Conservation (phyloP, 2,113 vertebrate species). For the Deroptyus accipitrinus region DNA sequence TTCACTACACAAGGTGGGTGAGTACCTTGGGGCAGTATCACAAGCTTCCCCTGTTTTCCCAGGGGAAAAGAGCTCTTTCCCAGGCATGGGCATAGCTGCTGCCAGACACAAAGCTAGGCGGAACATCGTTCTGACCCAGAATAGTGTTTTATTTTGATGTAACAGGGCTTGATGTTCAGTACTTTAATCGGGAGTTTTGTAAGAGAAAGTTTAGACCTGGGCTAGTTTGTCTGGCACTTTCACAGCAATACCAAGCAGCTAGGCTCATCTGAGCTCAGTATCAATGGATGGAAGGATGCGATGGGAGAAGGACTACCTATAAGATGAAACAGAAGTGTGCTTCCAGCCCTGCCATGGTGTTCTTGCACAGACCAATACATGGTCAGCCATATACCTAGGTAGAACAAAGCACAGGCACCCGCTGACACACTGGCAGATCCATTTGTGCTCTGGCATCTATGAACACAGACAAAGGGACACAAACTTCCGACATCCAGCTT, state of each 20-base stretch:
- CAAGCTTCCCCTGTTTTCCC: not conserved
- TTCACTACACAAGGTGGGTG: not conserved
- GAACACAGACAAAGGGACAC: not conserved
- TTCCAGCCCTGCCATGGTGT: not conserved
- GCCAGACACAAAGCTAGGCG: not conserved
- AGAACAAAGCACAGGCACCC: not conserved
- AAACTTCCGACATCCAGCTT: not conserved
- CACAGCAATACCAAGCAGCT: not conserved
- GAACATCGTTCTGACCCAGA: not conserved
- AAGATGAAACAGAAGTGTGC: not conserved
- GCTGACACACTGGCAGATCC: not conserved
- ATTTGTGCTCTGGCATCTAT: not conserved
- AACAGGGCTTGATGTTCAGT: not conserved
- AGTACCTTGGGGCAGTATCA: not conserved
- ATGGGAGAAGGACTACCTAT: not conserved
- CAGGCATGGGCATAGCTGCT: not conserved
- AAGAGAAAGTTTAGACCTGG: not conserved
- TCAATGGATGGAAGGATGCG: not conserved
- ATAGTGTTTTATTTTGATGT: not conserved
- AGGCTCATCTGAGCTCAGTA: not conserved
- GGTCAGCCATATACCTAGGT: not conserved
- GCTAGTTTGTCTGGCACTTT: not conserved
- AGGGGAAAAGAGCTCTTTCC: not conserved
- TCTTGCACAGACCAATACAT: not conserved
- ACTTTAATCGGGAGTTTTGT: not conserved